These are phyloP conservation scores for Aphelenchoides besseyi DNA, from an alignment of 1,140 invertebrate genomes.

Conservation along the genomic window DNA sequence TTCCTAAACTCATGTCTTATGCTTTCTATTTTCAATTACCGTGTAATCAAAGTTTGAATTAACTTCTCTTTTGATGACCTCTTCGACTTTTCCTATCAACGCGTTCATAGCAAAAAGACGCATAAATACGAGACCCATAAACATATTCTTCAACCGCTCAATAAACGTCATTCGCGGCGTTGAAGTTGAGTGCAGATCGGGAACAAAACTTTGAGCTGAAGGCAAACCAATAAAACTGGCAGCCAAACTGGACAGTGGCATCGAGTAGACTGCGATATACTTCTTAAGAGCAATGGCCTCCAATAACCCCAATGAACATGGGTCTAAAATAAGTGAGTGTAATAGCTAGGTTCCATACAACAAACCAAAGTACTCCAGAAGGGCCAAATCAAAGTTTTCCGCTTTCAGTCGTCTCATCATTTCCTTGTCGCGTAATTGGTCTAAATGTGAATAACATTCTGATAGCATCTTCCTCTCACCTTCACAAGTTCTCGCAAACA, in stretches of 20 bases:
- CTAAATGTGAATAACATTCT: too few species aligned
- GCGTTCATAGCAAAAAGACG: neutral
- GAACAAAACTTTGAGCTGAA: neutral
- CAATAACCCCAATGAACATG: neutral
- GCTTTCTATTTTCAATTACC: neutral
- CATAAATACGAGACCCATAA: neutral
- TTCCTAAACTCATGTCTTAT: neutral
- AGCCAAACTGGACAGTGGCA: neutral
- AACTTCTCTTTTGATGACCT: neutral
- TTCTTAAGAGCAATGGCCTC: neutral
- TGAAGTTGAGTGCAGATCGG: neutral
- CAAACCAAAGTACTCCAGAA: slow-evolving; percentile 8
- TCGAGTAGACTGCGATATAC: slow-evolving; percentile 7
- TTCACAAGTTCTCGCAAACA: slow-evolving; percentile 2
- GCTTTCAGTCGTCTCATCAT: neutral
- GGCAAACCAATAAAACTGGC: neutral
- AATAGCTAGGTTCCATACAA: too few species aligned
- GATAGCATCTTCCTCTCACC: too few species aligned
- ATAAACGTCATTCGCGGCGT: slow-evolving; percentile 2
- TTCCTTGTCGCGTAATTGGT: neutral
- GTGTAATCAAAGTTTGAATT: slow-evolving; percentile 1
- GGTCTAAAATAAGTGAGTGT: too few species aligned
- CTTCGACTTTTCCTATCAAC: neutral
- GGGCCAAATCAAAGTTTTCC: neutral
- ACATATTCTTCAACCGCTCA: neutral